Conservation (phyloP, 2,888 invertebrate species). For the Balanococcus diminutus region DNA sequence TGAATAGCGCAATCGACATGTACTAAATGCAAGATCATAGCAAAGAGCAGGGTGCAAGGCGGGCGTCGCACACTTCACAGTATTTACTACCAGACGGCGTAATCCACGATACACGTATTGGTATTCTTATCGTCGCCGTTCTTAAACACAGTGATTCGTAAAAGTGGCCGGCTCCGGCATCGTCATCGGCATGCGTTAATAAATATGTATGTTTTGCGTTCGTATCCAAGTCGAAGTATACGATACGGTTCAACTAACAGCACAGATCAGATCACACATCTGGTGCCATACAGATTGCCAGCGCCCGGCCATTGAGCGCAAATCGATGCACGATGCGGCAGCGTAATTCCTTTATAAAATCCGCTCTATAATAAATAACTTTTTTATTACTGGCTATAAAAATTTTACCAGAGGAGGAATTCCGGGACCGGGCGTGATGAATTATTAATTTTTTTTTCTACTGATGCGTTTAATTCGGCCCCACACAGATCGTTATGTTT, state of each 20-base stretch:
- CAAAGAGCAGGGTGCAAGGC: not conserved
- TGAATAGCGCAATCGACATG: not conserved
- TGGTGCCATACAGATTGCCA: conserved; percentile 13
- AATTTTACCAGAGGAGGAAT: conserved; percentile 8
- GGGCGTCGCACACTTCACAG: conserved; percentile 11
- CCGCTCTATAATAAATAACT: conserved; percentile 24
- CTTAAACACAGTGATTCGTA: not conserved
- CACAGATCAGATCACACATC: not conserved
- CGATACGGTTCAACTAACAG: not conserved
- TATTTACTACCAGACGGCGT: not conserved
- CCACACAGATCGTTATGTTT: conserved; percentile 20
- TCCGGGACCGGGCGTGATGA: conserved; percentile 26
- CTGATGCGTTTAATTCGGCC: not conserved
- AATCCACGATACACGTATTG: not conserved
- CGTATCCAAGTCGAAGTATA: no score
- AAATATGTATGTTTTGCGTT: not conserved
- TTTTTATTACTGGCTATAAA: conserved; percentile 22
- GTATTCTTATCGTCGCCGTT: not conserved
- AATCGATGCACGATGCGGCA: conserved; percentile 6
- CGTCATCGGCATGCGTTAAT: not conserved
- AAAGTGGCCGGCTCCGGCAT: not conserved
- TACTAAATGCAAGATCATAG: not conserved
- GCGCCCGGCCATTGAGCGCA: not conserved
- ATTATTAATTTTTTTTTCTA: conserved; percentile 33
- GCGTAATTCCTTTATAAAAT: conserved; percentile 28